phyloP scores from a whole-genome alignment of 2,888 invertebrate genomes.

The Melikaiella ostensackeni region DNA sequence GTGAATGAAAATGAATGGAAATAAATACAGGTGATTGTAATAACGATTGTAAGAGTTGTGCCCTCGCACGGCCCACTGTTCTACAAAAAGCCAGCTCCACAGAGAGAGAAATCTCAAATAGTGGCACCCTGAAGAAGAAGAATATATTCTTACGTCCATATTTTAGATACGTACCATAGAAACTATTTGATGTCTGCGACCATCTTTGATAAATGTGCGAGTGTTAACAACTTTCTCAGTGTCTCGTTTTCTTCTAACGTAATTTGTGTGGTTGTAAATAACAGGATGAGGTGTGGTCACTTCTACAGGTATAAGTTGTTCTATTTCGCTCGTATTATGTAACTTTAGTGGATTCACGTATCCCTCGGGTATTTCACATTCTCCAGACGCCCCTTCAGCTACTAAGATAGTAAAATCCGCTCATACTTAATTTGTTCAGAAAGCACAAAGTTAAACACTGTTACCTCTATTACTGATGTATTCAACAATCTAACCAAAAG shows the following conservation, averaged over 20 bases:
- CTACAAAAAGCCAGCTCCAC: no score
- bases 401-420: slow-evolving; percentile 44
- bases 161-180: slow-evolving; percentile 82
- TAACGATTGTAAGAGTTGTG: no score
- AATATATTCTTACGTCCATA: no score
- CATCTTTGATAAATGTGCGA: slow-evolving; percentile 79
- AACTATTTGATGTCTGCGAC: slow-evolving; percentile 85
- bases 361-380: slow-evolving; percentile 81
- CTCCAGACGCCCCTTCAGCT: slow-evolving; percentile 82
- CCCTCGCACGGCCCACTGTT: no score
- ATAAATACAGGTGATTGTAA: no score
- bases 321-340: slow-evolving; percentile 67
- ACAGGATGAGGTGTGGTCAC: slow-evolving; percentile 58
- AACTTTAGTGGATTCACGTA: slow-evolving; percentile 84
- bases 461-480: no score
- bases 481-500: no score
- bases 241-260: slow-evolving; percentile 82
- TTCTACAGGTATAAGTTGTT: slow-evolving; percentile 60
- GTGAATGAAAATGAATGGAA: no score
- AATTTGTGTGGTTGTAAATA: slow-evolving; percentile 72
- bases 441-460: no score
- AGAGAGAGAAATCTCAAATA: no score
- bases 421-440: neutral
- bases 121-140: no score
- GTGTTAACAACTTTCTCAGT: slow-evolving; percentile 85